Evolutionary conservation across 2,113 vertebrate genomes (phyloP).

Genomic region (Ameiurus melas): DNA sequence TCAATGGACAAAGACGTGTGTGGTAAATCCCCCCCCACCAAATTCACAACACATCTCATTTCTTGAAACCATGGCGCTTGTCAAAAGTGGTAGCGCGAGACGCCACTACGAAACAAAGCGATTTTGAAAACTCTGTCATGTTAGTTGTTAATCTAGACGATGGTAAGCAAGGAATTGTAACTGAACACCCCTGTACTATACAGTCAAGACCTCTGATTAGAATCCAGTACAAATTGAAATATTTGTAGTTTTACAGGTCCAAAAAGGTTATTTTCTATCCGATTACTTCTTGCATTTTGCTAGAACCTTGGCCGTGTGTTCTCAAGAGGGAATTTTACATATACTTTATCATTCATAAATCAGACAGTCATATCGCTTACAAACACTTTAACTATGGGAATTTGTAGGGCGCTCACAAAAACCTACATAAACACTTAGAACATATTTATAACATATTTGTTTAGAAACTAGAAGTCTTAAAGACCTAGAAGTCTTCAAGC

Average conservation of each 20-base stretch:
- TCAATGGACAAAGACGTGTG: background rate
- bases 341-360: background rate
- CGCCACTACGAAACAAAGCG: background rate
- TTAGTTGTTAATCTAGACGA: conserved; percentile 51
- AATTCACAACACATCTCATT: background rate
- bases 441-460: background rate
- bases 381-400: background rate
- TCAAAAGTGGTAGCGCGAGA: background rate
- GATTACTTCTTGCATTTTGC: background rate
- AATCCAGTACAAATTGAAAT: background rate
- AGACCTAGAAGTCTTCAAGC: no score
- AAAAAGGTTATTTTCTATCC: background rate
- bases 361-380: background rate
- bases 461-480: no score
- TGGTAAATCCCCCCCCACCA: background rate
- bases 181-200: no score
- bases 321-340: background rate
- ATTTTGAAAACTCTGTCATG: background rate
- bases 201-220: no score
- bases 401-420: background rate
- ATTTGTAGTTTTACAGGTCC: background rate
- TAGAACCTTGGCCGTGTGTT: background rate
- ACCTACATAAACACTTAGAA: background rate
- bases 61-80: background rate
- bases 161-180: background rate